Evolutionary conservation across 1,140 invertebrate species (phyloP), one percentile per base, ranked within the genome.

Genomic region (Coelopa frigida): DNA sequence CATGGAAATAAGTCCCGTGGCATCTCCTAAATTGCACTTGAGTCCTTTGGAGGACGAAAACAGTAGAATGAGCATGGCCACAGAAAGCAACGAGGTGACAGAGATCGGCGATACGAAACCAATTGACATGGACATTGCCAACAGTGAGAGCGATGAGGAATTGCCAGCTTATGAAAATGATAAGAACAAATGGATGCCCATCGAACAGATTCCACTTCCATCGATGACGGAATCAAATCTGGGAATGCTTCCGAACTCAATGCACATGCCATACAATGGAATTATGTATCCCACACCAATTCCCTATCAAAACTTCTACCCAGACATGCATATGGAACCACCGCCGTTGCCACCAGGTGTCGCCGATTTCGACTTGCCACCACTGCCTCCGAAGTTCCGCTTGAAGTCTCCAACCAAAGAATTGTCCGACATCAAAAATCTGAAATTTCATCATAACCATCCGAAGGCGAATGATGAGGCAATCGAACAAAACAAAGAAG

Each of bases 1-100:
- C 3, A 68, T 68, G 64, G 64, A 68, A 38, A 64, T 69, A 12
- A 69, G 66, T 50, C 66, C 66, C 1, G 55, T 54, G 1, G 50
- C 50, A 1, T 69, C 66, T 14, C 66, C 66, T 1, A 55, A 57
- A 0, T 40, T 57, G 6, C 27, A 33, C 2, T 42, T 48, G 3
- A 63, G 53, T 27, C 58, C 59, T 0, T 27, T 50, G 6, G 49
- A 50, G 1, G 53, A 57, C 14, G 14, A 35, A 32, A 32, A 32
- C 20, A 37, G 44, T 36, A 33, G 35, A 12, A n/a, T 21, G 4
- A 44, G 42, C 12, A n/a, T 49, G 21, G 47, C 2, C 22, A 49
- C 11, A 44, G 43, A 21, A 18, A 33, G 12, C 40, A 41, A 27
- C 33, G 37, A 37, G n/a, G n/a, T 44, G 14, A n/a, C 10, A 21